Percentiles rank a stretch among this genome's conserved stretches.
phyloP scores from a whole-genome alignment of 1,140 invertebrate species.

The Frieseomelitta varia region DNA sequence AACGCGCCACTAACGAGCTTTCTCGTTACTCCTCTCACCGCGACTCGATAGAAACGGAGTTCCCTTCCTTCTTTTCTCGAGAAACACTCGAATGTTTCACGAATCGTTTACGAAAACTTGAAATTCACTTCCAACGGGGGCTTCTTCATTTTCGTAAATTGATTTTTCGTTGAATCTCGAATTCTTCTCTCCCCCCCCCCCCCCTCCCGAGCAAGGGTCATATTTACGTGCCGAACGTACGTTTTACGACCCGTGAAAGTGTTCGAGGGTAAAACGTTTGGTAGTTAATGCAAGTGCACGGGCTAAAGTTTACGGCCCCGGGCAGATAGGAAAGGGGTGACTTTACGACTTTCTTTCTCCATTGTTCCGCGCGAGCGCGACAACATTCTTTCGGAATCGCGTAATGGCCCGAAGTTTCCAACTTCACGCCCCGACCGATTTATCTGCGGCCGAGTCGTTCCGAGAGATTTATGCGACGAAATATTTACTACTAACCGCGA shows the following conservation, averaged over 20 bases:
- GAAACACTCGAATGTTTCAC: neutral
- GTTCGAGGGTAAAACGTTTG: neutral
- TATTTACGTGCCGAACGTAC: neutral
- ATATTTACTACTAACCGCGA: conserved; percentile 26
- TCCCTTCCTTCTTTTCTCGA: no score
- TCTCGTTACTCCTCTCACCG: no score
- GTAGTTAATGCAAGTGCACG: conserved; percentile 12
- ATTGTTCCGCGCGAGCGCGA: conserved; percentile 32
- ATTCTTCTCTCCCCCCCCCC: neutral
- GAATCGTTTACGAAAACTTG: no score
- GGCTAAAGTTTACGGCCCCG: conserved; percentile 12
- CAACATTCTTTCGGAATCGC: conserved; percentile 48
- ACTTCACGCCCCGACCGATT: conserved; percentile 12
- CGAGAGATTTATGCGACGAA: conserved; percentile 30
- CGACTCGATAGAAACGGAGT: neutral
- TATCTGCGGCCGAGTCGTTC: conserved; percentile 1
- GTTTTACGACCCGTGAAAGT: conserved; percentile 9
- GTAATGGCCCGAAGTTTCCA: conserved; percentile 34
- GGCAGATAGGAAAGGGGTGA: conserved; percentile 46
- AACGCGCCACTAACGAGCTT: conserved; percentile 8
- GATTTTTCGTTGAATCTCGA: neutral
- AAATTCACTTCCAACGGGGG: no score
- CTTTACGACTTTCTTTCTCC: conserved; percentile 54
- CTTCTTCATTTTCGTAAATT: no score
- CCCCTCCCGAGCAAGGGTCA: no score